Percentiles rank a stretch among this genome's conserved stretches.
Conservation (phyloP, 2,797 vertebrate genomes). For the Tadarida brasiliensis region DNA sequence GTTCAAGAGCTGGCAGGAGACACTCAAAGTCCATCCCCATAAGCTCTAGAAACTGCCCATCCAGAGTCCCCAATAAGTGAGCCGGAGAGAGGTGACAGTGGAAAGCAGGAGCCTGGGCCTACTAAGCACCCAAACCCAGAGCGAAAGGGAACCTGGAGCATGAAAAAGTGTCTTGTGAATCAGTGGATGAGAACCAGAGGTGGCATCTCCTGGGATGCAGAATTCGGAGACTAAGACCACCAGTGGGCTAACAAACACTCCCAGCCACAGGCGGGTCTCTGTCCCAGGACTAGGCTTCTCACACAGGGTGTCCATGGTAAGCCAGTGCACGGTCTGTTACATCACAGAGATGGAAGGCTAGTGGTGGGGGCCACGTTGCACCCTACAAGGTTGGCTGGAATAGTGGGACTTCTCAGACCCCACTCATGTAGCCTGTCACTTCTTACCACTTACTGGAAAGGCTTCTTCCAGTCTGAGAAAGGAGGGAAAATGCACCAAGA, state of each 20-base stretch:
- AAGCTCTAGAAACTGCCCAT: conserved; percentile 19
- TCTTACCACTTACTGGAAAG: not conserved
- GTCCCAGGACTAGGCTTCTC: not conserved
- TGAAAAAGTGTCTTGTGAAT: accelerated
- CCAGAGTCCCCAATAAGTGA: not conserved
- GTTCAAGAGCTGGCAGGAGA: conserved; percentile 51
- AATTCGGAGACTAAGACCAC: not conserved
- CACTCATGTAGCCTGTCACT: not conserved
- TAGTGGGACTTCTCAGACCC: not conserved
- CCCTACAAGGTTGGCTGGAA: not conserved
- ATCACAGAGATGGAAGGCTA: not conserved
- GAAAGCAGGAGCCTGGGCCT: not conserved
- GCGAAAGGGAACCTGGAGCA: not conserved
- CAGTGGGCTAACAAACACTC: not conserved
- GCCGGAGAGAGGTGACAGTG: not conserved
- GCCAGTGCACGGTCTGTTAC: accelerated
- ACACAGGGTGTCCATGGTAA: accelerated
- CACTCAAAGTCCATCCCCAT: not conserved
- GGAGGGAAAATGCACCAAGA: not conserved
- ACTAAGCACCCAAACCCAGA: not conserved
- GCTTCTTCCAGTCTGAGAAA: conserved; percentile 8
- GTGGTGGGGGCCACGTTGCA: not conserved
- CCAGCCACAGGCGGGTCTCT: not conserved
- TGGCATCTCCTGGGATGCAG: not conserved
- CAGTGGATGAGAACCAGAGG: not conserved